A percentile compares a stretch with the other conserved stretches of the same genome.
Conservation (phyloP, 1,140 invertebrate genomes). For the Brachionus plicatilis region DNA sequence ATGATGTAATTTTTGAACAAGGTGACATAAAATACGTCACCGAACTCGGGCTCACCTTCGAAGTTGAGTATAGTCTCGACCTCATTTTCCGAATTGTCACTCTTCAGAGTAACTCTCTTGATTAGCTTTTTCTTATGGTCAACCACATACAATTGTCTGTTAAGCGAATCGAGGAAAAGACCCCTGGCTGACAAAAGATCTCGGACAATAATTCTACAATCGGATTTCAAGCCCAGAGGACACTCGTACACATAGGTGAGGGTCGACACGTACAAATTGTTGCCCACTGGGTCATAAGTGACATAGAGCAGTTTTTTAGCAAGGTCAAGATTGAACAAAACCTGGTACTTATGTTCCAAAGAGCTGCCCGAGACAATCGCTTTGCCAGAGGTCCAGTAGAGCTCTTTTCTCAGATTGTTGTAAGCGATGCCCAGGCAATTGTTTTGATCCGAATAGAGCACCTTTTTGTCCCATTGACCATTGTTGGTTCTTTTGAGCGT, state of each 20-base stretch:
- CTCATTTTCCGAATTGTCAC: not conserved
- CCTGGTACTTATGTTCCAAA: not conserved
- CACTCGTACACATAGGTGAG: conserved; percentile 26
- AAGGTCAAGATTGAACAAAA: conserved; percentile 8
- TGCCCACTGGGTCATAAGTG: not conserved
- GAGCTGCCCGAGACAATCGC: not conserved
- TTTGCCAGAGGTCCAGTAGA: conserved; percentile 30
- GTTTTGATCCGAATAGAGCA: conserved; percentile 14
- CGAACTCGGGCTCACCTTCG: not conserved
- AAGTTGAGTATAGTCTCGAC: not conserved
- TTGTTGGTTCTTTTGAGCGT: not conserved
- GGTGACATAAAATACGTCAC: conserved; percentile 25
- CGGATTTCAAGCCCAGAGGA: not conserved
- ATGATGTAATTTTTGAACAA: not conserved
- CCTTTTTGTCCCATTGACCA: conserved; percentile 2
- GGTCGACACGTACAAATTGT: conserved; percentile 9
- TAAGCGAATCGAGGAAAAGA: not conserved
- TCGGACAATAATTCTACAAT: conserved; percentile 20
- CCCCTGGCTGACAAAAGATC: conserved; percentile 34
- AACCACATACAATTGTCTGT: conserved; percentile 2
- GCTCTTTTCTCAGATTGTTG: conserved; percentile 19
- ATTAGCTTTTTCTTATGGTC: conserved; percentile 12
- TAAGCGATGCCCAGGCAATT: conserved; percentile 37
- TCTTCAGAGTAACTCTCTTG: not conserved
- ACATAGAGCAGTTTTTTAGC: conserved; percentile 32